Conservation (phyloP, 2,113 vertebrate species). For the Pituophis catenifer region DNA sequence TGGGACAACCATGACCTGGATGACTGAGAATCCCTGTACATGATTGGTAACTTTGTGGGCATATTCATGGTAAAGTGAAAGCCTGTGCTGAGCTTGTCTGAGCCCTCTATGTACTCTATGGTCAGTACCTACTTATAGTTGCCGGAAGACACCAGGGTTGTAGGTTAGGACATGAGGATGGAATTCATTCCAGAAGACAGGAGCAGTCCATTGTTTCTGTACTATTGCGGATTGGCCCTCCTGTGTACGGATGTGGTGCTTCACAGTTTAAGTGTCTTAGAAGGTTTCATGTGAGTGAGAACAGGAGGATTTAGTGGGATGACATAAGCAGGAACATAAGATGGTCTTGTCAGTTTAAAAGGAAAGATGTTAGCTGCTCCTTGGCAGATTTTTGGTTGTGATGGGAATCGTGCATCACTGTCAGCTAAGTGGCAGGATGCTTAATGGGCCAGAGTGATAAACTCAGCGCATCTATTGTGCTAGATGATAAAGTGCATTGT, state of each 20-base stretch:
- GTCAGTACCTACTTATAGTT: not conserved
- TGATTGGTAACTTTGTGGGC: not conserved
- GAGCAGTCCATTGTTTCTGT: not conserved
- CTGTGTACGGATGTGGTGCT: not conserved
- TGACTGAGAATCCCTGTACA: too few species aligned
- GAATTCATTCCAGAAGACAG: not conserved
- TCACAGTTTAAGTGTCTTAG: not conserved
- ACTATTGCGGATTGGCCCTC: not conserved
- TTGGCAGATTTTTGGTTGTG: not conserved
- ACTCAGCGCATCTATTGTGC: conserved; percentile 11
- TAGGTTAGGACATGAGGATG: not conserved
- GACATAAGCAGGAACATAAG: not conserved
- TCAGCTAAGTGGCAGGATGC: conserved; percentile 17
- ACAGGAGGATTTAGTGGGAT: not conserved
- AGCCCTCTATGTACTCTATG: not conserved
- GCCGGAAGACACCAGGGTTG: not conserved
- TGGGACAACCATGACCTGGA: too few species aligned
- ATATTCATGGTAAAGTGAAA: not conserved
- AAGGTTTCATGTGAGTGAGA: not conserved
- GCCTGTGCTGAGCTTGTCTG: not conserved
- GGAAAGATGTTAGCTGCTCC: not conserved
- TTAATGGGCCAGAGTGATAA: conserved; percentile 30
- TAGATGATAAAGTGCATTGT: conserved; percentile 3
- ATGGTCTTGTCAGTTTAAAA: not conserved
- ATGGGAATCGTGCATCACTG: not conserved